Percentiles rank a stretch among this genome's conserved stretches.
phyloP scores from a whole-genome alignment of 2,797 vertebrate genomes.

The Urocyon cinereoargenteus region DNA sequence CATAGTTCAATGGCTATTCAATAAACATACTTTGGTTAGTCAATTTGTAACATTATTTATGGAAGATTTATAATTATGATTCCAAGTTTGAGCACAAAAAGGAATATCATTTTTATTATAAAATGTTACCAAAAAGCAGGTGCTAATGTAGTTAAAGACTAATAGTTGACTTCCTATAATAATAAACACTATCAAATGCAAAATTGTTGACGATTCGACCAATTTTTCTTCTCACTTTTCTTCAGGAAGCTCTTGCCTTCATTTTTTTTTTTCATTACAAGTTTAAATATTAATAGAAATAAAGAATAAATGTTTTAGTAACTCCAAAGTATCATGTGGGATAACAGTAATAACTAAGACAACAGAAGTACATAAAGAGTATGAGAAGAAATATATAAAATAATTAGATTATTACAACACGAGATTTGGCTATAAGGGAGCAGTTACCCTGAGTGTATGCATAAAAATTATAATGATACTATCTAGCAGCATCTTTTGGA shows the following conservation, averaged over 20 bases:
- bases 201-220: not conserved
- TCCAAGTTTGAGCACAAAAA: not conserved
- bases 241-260: not conserved
- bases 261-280: not conserved
- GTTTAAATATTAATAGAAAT: conserved; percentile 57
- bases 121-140: conserved; percentile 8
- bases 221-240: conserved; percentile 8
- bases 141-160: not conserved
- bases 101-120: not conserved
- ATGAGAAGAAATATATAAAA: not conserved
- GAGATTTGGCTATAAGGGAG: not conserved
- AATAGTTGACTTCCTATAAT: not conserved
- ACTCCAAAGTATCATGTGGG: not conserved
- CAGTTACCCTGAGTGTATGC: not conserved
- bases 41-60: not conserved
- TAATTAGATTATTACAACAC: not conserved
- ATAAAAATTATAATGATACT: not conserved
- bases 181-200: not conserved
- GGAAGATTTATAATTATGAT: not conserved
- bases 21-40: conserved; percentile 65
- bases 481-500: not conserved
- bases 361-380: not conserved
- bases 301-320: not conserved
- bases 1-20: conserved; percentile 91
- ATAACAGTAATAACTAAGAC: not conserved